A percentile compares a stretch with the other conserved stretches of the same genome.
Conservation (phyloP, 2,797 vertebrate genomes). For the Tauraco hartlaubi region DNA sequence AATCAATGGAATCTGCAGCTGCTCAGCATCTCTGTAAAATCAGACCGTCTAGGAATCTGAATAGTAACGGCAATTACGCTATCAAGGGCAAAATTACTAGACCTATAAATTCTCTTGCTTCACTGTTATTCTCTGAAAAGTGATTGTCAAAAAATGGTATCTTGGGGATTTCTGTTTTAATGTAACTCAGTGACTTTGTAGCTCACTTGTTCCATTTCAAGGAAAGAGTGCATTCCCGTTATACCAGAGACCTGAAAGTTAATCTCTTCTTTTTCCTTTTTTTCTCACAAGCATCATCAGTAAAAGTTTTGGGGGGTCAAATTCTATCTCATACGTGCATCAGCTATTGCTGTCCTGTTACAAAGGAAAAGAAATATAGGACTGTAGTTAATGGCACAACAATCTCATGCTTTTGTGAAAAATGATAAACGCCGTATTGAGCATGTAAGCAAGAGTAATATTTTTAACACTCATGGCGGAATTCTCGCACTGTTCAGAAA, state of each 20-base stretch:
- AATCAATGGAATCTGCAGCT: conserved; percentile 16
- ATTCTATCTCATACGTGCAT: background rate
- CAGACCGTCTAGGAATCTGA: background rate
- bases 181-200: background rate
- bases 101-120: background rate
- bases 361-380: background rate
- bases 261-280: background rate
- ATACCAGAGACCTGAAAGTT: background rate
- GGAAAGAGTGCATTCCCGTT: background rate
- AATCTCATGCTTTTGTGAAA: background rate
- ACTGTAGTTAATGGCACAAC: background rate
- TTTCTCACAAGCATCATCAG: background rate
- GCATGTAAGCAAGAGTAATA: background rate
- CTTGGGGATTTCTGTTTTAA: background rate
- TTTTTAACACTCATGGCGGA: background rate
- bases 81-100: background rate
- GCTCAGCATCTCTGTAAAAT: background rate
- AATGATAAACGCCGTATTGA: fast-evolving
- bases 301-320: background rate
- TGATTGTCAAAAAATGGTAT: background rate
- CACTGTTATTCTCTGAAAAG: background rate
- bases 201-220: background rate
- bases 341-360: background rate
- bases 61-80: background rate
- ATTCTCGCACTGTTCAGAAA: background rate